Base-by-base conservation (phyloP, 64 coral and sea anemone species). In the Actinia tenebrosa region DNA sequence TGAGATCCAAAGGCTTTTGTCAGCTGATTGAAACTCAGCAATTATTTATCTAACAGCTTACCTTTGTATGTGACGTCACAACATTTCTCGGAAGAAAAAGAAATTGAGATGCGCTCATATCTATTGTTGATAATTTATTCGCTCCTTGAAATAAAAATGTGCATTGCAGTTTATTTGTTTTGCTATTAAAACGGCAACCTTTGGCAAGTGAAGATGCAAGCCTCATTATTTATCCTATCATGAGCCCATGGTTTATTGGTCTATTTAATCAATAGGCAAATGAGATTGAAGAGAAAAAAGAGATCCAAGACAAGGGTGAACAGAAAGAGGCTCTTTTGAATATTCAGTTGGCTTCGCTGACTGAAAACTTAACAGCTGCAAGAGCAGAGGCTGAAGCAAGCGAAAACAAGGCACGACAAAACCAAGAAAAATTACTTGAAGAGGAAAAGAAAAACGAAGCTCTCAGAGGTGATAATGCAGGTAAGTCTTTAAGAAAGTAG, bases 281-380 rank as follows among this genome's bases (percentile, higher is more conserved):
- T 22, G 94, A 96, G 77, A 93, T 79, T 1, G 80, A 87, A 84
- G 94, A 92, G 0, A 86, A 84, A 43, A 53, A 92, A 84, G 94
- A 96, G 30, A 83, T 92, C 6, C 79, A 89, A n/a, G 86, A 96
- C 81, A 90, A 64, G 25, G 88, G 87, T 45, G 94, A 96, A 44
- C 91, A 96, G 84, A 90, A 44, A 5, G 94, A 96, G 54, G 86
- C 94, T 11, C 84, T 91, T 4, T 50, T 96, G 3, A 93, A 93
- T n/a, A 96, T 96, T 58, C 94, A 96, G 53, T 90, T 96, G 64
- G 89, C 94, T 11, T 96, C 94, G 55, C 71, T 96, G 14, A 93
- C 64, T 10, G 94, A 96, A 71, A 96, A 96, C 26, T 78, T 96
- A 4, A 18, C 78, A 44, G 94, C 94, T 0, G 94, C 94, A 11